A percentile compares a stretch with the other conserved stretches of the same genome.
Conservation (phyloP, 1,140 invertebrate species). For the Eumeta japonica region DNA sequence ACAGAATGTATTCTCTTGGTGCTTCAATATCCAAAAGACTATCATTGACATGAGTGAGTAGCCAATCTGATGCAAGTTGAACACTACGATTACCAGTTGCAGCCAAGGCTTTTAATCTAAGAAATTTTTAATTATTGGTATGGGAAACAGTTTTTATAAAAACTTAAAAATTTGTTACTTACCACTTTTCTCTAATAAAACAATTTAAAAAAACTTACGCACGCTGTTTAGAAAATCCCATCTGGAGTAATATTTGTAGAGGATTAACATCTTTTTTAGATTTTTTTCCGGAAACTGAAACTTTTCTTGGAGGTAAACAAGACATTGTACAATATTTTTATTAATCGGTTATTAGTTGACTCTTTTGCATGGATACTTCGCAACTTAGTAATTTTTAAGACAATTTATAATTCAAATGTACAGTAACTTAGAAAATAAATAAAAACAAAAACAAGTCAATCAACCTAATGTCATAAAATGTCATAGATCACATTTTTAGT, state of each 20-base stretch:
- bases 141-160: neutral
- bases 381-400: too few species aligned
- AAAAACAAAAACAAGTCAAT: too few species aligned
- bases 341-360: too few species aligned
- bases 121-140: slow-evolving; percentile 8
- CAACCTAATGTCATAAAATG: too few species aligned
- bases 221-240: slow-evolving; percentile 83
- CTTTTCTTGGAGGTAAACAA: slow-evolving; percentile 37
- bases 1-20: slow-evolving; percentile 81
- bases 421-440: too few species aligned
- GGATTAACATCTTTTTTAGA: slow-evolving; percentile 73
- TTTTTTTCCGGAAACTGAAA: slow-evolving; percentile 60
- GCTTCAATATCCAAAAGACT: slow-evolving; percentile 70
- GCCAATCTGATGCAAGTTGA: slow-evolving; percentile 85
- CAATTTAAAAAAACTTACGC: slow-evolving; percentile 61
- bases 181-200: too few species aligned
- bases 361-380: too few species aligned
- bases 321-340: too few species aligned
- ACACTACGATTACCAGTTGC: slow-evolving; percentile 85
- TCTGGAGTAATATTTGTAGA: slow-evolving; percentile 78
- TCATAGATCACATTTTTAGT: too few species aligned
- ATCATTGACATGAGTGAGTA: slow-evolving; percentile 85
- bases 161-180: neutral
- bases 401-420: too few species aligned
- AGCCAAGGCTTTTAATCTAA: slow-evolving; percentile 82